A percentile compares a stretch with the other conserved stretches of the same genome.
Conservation (phyloP, 2,888 invertebrate species). For the Mythimna albipuncta region DNA sequence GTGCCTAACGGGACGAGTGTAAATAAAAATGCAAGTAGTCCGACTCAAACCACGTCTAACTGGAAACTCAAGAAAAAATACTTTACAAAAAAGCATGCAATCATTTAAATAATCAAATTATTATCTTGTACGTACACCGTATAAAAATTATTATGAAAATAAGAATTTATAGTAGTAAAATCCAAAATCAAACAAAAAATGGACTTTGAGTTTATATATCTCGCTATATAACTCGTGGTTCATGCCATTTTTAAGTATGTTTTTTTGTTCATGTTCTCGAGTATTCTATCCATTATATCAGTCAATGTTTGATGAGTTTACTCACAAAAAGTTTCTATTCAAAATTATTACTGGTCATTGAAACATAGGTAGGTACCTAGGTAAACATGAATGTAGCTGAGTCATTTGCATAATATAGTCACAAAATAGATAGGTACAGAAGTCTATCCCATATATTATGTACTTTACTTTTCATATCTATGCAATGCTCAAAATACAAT, state of each 20-base stretch:
- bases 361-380: neutral
- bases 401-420: neutral
- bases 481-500: no score
- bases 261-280: constrained; percentile 10
- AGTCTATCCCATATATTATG: no score
- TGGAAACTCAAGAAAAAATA: no score
- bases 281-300: neutral
- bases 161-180: neutral
- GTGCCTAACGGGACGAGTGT: no score
- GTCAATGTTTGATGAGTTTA: constrained; percentile 8
- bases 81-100: no score
- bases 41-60: no score
- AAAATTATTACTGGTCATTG: constrained; percentile 1
- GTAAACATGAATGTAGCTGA: neutral
- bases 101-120: no score
- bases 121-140: no score
- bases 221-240: neutral
- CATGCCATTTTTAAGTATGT: neutral
- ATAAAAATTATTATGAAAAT: no score
- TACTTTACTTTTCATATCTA: no score
- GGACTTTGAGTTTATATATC: neutral
- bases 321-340: constrained; percentile 22
- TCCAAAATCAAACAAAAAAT: neutral
- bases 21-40: no score
- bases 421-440: no score